Conservation (phyloP, 2,888 invertebrate genomes). For the Heliconius hortense region DNA sequence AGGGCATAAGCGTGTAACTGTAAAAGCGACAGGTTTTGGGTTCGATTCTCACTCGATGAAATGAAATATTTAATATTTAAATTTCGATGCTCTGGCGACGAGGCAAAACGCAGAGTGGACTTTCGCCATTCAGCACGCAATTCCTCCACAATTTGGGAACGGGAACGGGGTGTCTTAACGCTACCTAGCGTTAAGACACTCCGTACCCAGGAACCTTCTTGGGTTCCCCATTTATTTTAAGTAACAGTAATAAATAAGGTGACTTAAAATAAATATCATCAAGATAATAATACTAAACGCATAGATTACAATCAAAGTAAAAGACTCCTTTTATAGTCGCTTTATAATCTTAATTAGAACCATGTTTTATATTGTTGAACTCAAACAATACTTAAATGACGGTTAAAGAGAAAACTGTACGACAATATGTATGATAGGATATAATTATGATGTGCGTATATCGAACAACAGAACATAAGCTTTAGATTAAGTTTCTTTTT, state of each 20-base stretch:
- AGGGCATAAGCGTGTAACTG: background rate
- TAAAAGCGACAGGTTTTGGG: background rate
- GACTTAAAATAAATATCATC: background rate
- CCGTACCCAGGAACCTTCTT: too few species aligned
- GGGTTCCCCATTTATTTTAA: background rate
- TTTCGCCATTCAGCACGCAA: background rate
- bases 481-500: constrained; percentile 16
- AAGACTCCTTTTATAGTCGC: background rate
- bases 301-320: background rate
- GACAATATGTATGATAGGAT: background rate
- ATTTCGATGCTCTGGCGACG: background rate
- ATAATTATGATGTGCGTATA: background rate
- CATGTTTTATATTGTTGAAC: background rate
- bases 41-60: background rate
- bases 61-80: background rate
- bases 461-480: background rate
- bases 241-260: background rate
- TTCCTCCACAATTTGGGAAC: background rate
- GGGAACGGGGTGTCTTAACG: background rate
- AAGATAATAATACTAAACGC: background rate
- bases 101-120: background rate
- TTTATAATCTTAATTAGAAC: background rate
- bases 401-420: constrained; percentile 11
- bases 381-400: background rate
- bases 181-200: too few species aligned